phyloP scores from a whole-genome alignment of 2,113 vertebrate species.

The Bubo bubo region DNA sequence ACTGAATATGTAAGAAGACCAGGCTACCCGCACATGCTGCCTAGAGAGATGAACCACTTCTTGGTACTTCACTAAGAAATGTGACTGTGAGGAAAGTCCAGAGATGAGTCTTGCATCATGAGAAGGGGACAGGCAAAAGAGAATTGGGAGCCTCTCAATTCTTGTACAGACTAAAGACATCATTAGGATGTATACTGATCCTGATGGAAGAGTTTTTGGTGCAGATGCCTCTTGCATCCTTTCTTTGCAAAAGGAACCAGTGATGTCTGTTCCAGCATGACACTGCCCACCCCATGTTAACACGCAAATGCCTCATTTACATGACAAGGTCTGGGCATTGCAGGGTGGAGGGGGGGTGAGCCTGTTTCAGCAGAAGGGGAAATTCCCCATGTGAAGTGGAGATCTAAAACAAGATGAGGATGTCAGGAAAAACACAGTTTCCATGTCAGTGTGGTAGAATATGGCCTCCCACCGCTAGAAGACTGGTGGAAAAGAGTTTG shows the following conservation, averaged over 20 bases:
- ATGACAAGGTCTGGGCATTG: background rate
- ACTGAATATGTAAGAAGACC: background rate
- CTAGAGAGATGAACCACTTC: background rate
- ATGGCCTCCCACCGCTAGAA: slow-evolving; percentile 12
- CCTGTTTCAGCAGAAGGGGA: background rate
- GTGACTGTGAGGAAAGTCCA: background rate
- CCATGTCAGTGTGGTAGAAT: background rate
- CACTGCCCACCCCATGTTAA: background rate
- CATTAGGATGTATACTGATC: background rate
- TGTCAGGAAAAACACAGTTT: background rate
- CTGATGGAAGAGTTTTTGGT: background rate
- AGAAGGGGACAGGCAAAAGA: background rate
- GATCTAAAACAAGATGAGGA: slow-evolving; percentile 14
- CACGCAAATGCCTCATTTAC: background rate
- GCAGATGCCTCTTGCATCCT: background rate
- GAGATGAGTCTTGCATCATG: background rate
- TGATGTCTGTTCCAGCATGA: background rate
- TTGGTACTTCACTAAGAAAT: background rate
- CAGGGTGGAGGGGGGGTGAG: background rate
- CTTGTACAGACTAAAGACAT: background rate
- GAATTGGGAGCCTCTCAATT: background rate
- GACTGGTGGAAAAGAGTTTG: background rate
- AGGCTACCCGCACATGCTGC: background rate
- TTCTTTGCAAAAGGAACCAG: background rate
- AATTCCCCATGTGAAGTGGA: background rate